These are phyloP conservation scores for Electrona antarctica DNA, from an alignment of 2,113 vertebrate genomes.

Conservation along the genomic window DNA sequence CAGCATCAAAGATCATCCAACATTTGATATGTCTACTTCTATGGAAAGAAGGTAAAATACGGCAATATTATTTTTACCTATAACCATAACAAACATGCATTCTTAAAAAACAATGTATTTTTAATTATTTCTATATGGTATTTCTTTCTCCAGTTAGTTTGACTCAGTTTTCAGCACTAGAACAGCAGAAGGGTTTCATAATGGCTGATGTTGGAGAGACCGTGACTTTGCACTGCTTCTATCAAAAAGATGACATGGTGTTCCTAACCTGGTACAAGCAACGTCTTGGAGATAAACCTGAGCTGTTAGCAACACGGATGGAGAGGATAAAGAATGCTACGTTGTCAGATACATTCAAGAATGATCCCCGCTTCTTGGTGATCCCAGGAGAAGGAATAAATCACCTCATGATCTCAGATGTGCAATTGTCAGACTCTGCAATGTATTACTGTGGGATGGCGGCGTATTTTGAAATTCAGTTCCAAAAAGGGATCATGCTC, in stretches of 20 bases:
- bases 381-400: background rate
- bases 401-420: conserved; percentile 33
- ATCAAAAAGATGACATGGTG: background rate
- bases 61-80: background rate
- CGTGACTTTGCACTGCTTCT: conserved; percentile 45
- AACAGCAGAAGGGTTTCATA: conserved; percentile 19
- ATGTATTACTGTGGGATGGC: conserved; percentile 51
- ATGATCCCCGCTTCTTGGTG: conserved; percentile 3
- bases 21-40: no score
- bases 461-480: conserved; percentile 31
- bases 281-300: conserved; percentile 41
- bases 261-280: conserved; percentile 67
- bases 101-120: no score
- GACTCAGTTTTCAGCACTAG: no score
- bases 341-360: background rate
- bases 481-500: conserved; percentile 61
- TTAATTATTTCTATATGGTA: background rate
- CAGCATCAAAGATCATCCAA: no score
- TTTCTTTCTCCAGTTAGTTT: no score
- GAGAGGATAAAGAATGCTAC: background rate
- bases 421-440: conserved; percentile 35
- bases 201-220: conserved; percentile 22
- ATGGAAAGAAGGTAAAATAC: no score
- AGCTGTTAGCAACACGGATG: conserved; percentile 29
- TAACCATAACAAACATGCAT: no score